Evolutionary conservation across 2,797 vertebrate species (phyloP).

Genomic region (Crocodylus rhombifer): DNA sequence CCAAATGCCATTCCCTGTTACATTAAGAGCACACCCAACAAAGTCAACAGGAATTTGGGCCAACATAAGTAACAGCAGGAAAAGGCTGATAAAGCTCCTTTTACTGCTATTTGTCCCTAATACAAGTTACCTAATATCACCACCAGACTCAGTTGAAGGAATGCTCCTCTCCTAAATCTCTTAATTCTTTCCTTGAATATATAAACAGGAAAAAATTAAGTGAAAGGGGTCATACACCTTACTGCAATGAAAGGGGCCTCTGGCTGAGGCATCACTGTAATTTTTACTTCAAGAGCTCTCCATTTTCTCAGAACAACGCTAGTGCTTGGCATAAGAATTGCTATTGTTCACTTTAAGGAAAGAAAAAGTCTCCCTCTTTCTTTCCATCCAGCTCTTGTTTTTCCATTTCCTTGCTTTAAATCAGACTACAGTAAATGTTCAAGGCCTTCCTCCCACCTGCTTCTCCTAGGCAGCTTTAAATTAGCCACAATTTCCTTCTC

Average conservation of each 20-base stretch:
- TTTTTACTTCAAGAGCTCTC: conserved; percentile 56
- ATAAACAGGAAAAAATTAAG: conserved; percentile 49
- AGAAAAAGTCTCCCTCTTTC: conserved; percentile 35
- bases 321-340: conserved; percentile 51
- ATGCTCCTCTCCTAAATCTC: neutral
- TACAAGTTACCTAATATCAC: conserved; percentile 9
- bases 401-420: conserved; percentile 68
- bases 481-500: conserved; percentile 64
- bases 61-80: conserved; percentile 56
- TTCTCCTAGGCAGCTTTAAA: conserved; percentile 60
- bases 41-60: conserved; percentile 39
- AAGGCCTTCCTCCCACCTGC: conserved; percentile 64
- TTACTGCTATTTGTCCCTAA: conserved; percentile 20
- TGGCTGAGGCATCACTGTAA: conserved; percentile 44
- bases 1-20: neutral
- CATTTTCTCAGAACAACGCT: conserved; percentile 62
- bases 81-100: conserved; percentile 49
- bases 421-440: conserved; percentile 42
- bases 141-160: conserved; percentile 24
- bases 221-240: conserved; percentile 6
- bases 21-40: neutral
- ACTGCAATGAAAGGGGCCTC: conserved; percentile 13
- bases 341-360: conserved; percentile 65
- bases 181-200: conserved; percentile 30
- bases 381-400: conserved; percentile 52